phyloP scores from a whole-genome alignment of 2,888 invertebrate genomes.

The Panopea generosa region DNA sequence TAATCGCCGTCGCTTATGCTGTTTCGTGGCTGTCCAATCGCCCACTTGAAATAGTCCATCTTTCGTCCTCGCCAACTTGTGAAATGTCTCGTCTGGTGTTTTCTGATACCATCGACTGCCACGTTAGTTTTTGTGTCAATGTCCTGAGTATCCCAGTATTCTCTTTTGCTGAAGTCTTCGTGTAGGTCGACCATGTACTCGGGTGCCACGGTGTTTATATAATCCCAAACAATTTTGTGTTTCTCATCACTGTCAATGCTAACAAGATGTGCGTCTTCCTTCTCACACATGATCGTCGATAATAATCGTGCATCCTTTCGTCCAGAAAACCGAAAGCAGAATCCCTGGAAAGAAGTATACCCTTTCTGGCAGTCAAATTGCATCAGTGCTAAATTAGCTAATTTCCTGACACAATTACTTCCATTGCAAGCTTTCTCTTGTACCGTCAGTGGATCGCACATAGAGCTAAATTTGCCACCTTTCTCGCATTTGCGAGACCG shows the following conservation, averaged over 20 bases:
- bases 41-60: slow-evolving; percentile 59
- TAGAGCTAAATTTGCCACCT: slow-evolving; percentile 40
- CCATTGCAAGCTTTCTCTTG: slow-evolving; percentile 24
- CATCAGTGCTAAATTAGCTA: no score
- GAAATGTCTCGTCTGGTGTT: slow-evolving; percentile 26
- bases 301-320: slow-evolving; percentile 33
- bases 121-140: slow-evolving; percentile 45
- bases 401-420: neutral
- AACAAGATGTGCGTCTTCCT: slow-evolving; percentile 51
- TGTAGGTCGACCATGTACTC: slow-evolving; percentile 44
- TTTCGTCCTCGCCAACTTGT: slow-evolving; percentile 32
- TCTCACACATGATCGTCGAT: slow-evolving; percentile 43
- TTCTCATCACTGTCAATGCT: slow-evolving; percentile 28
- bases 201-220: slow-evolving; percentile 30
- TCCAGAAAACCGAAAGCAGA: slow-evolving; percentile 52
- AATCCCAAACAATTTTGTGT: slow-evolving; percentile 38
- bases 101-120: slow-evolving; percentile 49
- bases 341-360: slow-evolving; percentile 44
- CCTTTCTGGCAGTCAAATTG: slow-evolving; percentile 43
- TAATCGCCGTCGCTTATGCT: slow-evolving; percentile 49
- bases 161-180: slow-evolving; percentile 48
- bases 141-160: slow-evolving; percentile 51
- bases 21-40: slow-evolving; percentile 50
- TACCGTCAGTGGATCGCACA: slow-evolving; percentile 33
- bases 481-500: slow-evolving; percentile 37